These are phyloP conservation scores for Tipula unca DNA, from an alignment of 2,888 invertebrate species.

Conservation along the genomic window DNA sequence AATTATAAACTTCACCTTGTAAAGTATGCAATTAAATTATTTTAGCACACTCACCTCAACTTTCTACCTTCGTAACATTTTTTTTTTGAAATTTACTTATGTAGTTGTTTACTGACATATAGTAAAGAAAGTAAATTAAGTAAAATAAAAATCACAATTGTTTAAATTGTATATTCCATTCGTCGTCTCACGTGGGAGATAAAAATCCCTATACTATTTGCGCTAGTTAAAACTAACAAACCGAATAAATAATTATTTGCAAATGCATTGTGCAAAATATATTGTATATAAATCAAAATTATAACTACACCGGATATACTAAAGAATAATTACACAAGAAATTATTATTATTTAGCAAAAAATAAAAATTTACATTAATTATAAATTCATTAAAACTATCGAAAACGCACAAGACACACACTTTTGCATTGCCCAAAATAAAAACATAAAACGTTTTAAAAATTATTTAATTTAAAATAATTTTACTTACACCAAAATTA, in stretches of 20 bases:
- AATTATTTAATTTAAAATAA: not conserved
- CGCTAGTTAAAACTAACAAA: too few species aligned
- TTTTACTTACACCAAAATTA: not conserved
- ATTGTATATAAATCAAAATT: not conserved
- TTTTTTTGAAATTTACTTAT: too few species aligned
- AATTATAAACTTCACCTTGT: not conserved
- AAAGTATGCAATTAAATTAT: not conserved
- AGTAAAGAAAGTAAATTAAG: not conserved
- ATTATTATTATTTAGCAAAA: not conserved
- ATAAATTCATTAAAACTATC: too few species aligned
- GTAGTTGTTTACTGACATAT: too few species aligned
- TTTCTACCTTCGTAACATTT: not conserved
- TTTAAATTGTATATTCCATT: not conserved
- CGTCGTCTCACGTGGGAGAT: too few species aligned
- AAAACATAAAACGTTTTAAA: not conserved
- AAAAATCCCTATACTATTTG: not conserved
- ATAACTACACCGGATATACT: not conserved
- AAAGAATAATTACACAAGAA: not conserved
- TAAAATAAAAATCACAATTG: not conserved
- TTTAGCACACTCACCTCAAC: not conserved
- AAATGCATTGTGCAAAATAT: not conserved
- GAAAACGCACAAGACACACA: too few species aligned
- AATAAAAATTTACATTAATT: too few species aligned
- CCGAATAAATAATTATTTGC: not conserved
- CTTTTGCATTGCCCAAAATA: too few species aligned